Conservation (phyloP, 2,888 invertebrate genomes). For the Lottia scabra region DNA sequence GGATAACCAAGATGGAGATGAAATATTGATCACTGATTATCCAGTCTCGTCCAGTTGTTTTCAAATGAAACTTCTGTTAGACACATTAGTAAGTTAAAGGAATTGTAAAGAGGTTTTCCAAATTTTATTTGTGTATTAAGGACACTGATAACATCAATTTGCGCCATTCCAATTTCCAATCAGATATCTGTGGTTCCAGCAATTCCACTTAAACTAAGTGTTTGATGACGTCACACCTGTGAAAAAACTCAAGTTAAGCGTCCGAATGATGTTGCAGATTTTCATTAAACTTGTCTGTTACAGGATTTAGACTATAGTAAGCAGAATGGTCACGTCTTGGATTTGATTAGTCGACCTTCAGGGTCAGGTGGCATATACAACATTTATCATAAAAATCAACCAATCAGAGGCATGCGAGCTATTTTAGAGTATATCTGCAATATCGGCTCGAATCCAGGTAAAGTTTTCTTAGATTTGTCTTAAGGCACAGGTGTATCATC, state of each 20-base stretch:
- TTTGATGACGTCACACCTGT: too few relatives aligned
- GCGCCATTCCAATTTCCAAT: too few relatives aligned
- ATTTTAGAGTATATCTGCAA: slow-evolving; percentile 22
- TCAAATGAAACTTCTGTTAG: not conserved
- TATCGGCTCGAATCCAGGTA: not conserved
- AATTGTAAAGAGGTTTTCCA: too few relatives aligned
- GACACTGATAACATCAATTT: too few relatives aligned
- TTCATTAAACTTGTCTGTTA: not conserved
- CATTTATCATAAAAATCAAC: slow-evolving; percentile 21
- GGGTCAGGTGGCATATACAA: slow-evolving; percentile 29
- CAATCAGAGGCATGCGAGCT: slow-evolving; percentile 21
- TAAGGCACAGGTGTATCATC: too few relatives aligned
- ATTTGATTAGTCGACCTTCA: slow-evolving; percentile 27
- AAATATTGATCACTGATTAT: not conserved
- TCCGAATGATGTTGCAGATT: too few relatives aligned
- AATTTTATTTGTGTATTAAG: too few relatives aligned
- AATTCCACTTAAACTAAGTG: too few relatives aligned
- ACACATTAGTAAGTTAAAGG: not conserved
- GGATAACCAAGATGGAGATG: not conserved
- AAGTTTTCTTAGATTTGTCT: not conserved
- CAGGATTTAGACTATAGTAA: slow-evolving; percentile 22
- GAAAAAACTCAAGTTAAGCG: too few relatives aligned
- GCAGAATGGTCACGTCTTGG: slow-evolving; percentile 19
- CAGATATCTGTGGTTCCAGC: too few relatives aligned
- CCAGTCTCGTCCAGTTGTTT: not conserved